Evolutionary conservation across 1,140 invertebrate species (phyloP), one percentile per base, ranked within the genome.

Genomic region (Argopecten irradians): DNA sequence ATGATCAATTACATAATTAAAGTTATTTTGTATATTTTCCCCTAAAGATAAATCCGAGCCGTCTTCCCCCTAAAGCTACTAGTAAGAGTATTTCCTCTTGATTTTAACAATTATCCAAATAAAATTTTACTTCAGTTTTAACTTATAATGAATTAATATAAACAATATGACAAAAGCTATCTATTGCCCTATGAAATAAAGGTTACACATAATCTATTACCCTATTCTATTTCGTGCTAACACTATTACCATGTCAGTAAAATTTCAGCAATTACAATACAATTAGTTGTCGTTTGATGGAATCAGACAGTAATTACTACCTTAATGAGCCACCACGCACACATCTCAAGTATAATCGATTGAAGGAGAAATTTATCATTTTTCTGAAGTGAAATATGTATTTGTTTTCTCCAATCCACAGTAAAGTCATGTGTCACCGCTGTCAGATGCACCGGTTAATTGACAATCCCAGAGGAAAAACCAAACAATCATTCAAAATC

Each of bases 381-480:
- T 71, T 71, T 8, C 55, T 71, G 55, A 71, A 28, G 55, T 71
- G 55, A 71, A 71, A 71, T 71, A 71, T 28, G 55, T 71, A 71
- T 71, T 71, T 71, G 55, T 71, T 71, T 71, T 71, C 55, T 28
- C 22, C 55, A 71, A 28, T 71, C 55, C n/a, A 3, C 22, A 28
- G 55, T 71, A 71, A 71, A 71, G 22, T n/a, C 55, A n/a, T 71
- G 55, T n/a, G 55, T 71, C 55, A 71, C 55, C 28, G n/a, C 28
- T 71, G 55, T 71, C 55, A 71, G 1, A 22, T 71, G 55, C 55
- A 71, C 55, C 55, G 22, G 55, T 71, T 71, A 71, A 71, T 71
- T 71, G 55, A 71, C 55, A 71, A 71, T 71, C 55, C n/a, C 28
- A 28, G 55, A 71, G 55, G 55, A 71, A 71, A n/a, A 71, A n/a